Evolutionary conservation across 1,140 invertebrate genomes (phyloP), one percentile per base, ranked within the genome.

Genomic region (Drosophila takahashii): DNA sequence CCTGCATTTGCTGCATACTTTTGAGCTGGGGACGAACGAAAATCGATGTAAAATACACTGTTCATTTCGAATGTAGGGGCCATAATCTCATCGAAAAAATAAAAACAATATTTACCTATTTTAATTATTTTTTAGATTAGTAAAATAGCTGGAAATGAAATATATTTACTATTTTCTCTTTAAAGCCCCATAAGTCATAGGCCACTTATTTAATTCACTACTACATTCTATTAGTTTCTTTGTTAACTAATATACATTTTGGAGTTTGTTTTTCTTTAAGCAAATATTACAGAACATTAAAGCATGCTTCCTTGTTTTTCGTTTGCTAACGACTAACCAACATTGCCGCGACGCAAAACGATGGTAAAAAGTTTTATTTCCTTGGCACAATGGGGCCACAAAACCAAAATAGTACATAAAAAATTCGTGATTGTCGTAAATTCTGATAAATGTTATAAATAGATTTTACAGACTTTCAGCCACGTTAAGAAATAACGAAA

Each of bases 371-470:
- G 26, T 29, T 15, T n/a, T 29, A 29, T 48, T 3, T n/a, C 0
- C n/a, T 10, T 10, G n/a, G 47, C n/a, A 22, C 27, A 45, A 45
- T 45, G 8, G 9, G 6, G 8, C 0, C 10, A n/a, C 47, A 27
- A 26, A 32, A 9, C 39, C 15, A 11, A 52, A 60, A 52, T 29
- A 26, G 26, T 32, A n/a, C 10, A 7, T 0, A 41, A 22, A 22
- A 45, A 32, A 4, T 15, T 0, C 9, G 36, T 9, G 18, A 11
- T 11, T 7, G 2, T 18, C 10, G 9, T 11, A 27, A 45, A 22
- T 45, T 6, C 18, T 15, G 15, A 11, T 52, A 32, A n/a, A 36
- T 22, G 18, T 18, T 47, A 64, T 50, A 64, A 64, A 66, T 34
- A 50, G n/a, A 11, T 18, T 10, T 34, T 7, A 10, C 10, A 58